Conservation (phyloP, 2,797 vertebrate genomes). For the Vultur gryphus region DNA sequence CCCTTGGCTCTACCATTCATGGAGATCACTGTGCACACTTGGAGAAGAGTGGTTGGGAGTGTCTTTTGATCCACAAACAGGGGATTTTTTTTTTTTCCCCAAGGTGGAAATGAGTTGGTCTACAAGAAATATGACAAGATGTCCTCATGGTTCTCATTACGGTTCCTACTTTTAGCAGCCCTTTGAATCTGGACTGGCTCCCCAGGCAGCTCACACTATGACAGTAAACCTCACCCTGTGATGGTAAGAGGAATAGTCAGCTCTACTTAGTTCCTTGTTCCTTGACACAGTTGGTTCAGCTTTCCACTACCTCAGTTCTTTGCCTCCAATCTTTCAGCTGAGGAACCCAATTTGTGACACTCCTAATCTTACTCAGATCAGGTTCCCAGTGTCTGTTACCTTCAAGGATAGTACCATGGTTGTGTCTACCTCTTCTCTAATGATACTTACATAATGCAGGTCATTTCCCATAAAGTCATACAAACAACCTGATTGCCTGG, state of each 20-base stretch:
- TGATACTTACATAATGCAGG: neutral
- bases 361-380: neutral
- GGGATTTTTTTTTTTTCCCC: neutral
- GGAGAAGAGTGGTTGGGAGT: neutral
- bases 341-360: neutral
- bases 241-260: neutral
- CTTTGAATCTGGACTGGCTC: neutral
- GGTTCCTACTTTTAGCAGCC: neutral
- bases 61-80: neutral
- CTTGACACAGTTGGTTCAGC: neutral
- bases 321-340: neutral
- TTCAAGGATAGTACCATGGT: neutral
- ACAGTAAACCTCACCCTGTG: neutral
- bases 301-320: neutral
- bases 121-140: neutral
- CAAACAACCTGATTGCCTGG: neutral
- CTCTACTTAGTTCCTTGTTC: neutral
- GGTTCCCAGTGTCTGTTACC: neutral
- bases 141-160: neutral
- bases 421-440: neutral
- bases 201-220: neutral
- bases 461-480: neutral
- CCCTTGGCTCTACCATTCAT: neutral
- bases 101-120: neutral
- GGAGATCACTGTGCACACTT: neutral